Evolutionary conservation across 2,888 invertebrate genomes (phyloP), one percentile per base, ranked within the genome.

Genomic region (Ceramica pisi): DNA sequence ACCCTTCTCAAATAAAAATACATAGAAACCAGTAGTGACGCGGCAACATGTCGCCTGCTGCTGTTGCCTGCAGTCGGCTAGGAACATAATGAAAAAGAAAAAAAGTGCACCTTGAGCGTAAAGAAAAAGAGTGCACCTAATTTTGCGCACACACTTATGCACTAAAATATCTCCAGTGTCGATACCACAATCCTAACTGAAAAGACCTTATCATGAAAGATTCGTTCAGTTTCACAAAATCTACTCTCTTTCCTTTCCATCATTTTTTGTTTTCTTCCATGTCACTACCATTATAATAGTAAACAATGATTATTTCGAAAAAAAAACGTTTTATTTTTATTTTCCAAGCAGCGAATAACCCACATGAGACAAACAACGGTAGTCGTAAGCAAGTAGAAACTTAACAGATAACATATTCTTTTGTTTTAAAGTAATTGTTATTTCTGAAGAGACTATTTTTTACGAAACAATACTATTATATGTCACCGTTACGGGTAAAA

Each of bases 401-500:
- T 60, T 73, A 44, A 83, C 86, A 92, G 90, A 92, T 92, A 92
- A 92, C 86, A 76, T 90, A 92, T 90, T 92, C 94, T 92, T 91
- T 94, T 94, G 94, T 95, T 88, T 78, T 59, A 67, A 77, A 59
- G 70, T 81, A 88, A 89, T 90, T 92, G 91, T 93, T 92, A 94
- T 91, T 93, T 92, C 89, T 90, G 91, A 92, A 91, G 88, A 82
- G 83, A 78, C 86, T 89, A 92, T 94, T 95, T 95, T 95, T 94
- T 92, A 91, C 82, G 80, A 86, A 89, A 94, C 94, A 94, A 94
- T 92, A 85, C 90, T 88, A 92, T 92, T 93, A 93, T 92, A 92
- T 93, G 94, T 93, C 93, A 92, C 93, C 91, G 93, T 92, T 93
- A 92, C 93, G 92, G 88, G 85, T 94, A 94, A 94, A 94, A 95